Evolutionary conservation across 2,888 invertebrate genomes (phyloP).

Genomic region (Ypsolopha scabrella): DNA sequence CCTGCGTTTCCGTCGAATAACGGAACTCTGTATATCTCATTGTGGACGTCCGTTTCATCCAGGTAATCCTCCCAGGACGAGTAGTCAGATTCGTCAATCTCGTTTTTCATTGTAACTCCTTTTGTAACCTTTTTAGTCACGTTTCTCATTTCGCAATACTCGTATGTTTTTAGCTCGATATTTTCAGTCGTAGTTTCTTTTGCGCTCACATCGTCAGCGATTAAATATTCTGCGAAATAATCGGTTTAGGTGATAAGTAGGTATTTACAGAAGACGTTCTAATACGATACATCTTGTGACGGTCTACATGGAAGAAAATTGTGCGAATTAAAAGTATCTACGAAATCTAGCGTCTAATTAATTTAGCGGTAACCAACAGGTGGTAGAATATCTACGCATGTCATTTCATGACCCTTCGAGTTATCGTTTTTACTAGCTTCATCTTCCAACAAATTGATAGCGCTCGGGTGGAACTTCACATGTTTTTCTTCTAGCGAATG

Average conservation of each 20-base stretch:
- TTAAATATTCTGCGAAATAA: constrained; percentile 1
- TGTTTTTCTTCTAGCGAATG: constrained; percentile 1
- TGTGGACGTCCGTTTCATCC: constrained; percentile 22
- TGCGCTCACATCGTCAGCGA: constrained; percentile 4
- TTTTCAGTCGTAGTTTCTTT: background rate
- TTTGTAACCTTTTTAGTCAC: constrained; percentile 17
- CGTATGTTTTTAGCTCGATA: background rate
- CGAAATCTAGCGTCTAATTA: constrained; percentile 22
- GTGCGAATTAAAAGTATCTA: constrained; percentile 16
- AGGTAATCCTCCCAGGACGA: constrained; percentile 34
- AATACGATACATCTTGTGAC: background rate
- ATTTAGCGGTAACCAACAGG: constrained; percentile 60
- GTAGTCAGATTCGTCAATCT: constrained; percentile 37
- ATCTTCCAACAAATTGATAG: constrained; percentile 1
- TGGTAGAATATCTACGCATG: constrained; percentile 53
- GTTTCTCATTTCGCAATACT: background rate
- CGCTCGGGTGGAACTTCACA: constrained; percentile 4
- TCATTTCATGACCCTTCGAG: constrained; percentile 29
- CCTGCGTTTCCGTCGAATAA: constrained; percentile 52
- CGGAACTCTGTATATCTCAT: constrained; percentile 43
- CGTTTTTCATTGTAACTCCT: constrained; percentile 29
- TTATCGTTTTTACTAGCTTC: background rate
- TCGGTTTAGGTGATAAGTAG: background rate
- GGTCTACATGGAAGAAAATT: constrained; percentile 11
- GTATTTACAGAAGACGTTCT: background rate